Evolutionary conservation across 1,140 invertebrate genomes (phyloP).

Genomic region (Teleogryllus occipitalis): DNA sequence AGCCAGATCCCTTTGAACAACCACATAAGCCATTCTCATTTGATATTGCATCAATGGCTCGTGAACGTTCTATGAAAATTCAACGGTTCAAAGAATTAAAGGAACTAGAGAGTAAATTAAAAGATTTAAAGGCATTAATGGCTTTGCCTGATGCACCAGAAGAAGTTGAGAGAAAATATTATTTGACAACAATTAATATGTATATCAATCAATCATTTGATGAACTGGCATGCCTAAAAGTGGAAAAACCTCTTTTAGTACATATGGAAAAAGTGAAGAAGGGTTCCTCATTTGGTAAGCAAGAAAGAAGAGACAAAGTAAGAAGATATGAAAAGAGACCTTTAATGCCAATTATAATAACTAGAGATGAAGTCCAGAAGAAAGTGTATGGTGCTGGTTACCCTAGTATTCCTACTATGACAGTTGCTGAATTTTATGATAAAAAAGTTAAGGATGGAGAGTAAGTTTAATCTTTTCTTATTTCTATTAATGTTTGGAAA

Average conservation of each 20-base stretch:
- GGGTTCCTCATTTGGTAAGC: conserved; percentile 18
- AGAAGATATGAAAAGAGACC: conserved; percentile 32
- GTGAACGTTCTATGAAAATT: conserved; percentile 60
- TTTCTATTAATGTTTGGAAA: background rate
- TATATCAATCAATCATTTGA: conserved; percentile 67
- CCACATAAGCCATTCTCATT: background rate
- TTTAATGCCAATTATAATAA: conserved; percentile 88
- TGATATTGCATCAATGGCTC: conserved; percentile 26
- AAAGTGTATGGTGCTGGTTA: conserved; percentile 91
- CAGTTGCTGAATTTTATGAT: conserved; percentile 93
- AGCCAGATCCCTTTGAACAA: background rate
- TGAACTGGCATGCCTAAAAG: conserved; percentile 62
- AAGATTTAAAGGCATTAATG: conserved; percentile 49
- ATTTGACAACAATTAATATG: conserved; percentile 64
- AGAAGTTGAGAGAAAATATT: conserved; percentile 73
- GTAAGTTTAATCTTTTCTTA: conserved; percentile 40
- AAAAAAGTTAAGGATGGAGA: conserved; percentile 72
- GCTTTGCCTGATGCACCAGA: conserved; percentile 54
- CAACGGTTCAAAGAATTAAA: conserved; percentile 71
- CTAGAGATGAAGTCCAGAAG: conserved; percentile 81
- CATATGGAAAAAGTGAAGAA: conserved; percentile 52
- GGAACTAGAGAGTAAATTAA: conserved; percentile 61
- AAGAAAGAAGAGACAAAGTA: conserved; percentile 2
- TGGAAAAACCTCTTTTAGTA: conserved; percentile 64
- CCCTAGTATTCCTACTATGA: conserved; percentile 83